A percentile compares a stretch with the other conserved stretches of the same genome.
Conservation (phyloP, 2,113 vertebrate species). For the Daboia siamensis region DNA sequence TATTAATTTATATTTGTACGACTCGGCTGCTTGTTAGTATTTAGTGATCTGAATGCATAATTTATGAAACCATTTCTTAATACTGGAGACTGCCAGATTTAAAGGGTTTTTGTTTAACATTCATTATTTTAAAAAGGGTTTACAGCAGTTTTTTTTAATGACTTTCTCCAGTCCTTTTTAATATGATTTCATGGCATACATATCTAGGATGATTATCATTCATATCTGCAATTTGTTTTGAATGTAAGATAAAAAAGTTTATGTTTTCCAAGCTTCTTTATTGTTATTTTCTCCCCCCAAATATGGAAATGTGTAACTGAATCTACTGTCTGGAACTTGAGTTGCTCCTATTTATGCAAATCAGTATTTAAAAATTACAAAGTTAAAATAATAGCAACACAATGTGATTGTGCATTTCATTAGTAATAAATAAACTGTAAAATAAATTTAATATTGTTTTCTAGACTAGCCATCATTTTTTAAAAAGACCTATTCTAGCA, state of each 20-base stretch:
- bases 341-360: neutral
- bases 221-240: slow-evolving; percentile 4
- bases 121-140: slow-evolving; percentile 31
- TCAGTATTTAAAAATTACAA: neutral
- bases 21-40: slow-evolving; percentile 8
- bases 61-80: slow-evolving; percentile 47
- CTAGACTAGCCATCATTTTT: neutral
- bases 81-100: slow-evolving; percentile 24
- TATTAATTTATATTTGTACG: slow-evolving; percentile 5
- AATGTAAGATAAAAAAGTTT: slow-evolving; percentile 3
- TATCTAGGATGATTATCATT: neutral
- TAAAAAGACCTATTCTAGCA: neutral
- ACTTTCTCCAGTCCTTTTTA: slow-evolving; percentile 3
- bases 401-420: neutral
- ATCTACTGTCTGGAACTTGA: fast-evolving
- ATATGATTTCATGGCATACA: neutral
- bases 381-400: neutral
- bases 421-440: neutral
- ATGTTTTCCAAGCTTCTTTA: neutral
- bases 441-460: neutral
- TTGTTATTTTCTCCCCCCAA: neutral
- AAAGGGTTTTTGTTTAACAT: slow-evolving; percentile 19
- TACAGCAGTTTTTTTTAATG: slow-evolving; percentile 22
- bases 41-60: slow-evolving; percentile 48
- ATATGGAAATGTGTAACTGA: neutral